Evolutionary conservation across 1,140 invertebrate genomes (phyloP).

Genomic region (Muscidifurax raptorellus): DNA sequence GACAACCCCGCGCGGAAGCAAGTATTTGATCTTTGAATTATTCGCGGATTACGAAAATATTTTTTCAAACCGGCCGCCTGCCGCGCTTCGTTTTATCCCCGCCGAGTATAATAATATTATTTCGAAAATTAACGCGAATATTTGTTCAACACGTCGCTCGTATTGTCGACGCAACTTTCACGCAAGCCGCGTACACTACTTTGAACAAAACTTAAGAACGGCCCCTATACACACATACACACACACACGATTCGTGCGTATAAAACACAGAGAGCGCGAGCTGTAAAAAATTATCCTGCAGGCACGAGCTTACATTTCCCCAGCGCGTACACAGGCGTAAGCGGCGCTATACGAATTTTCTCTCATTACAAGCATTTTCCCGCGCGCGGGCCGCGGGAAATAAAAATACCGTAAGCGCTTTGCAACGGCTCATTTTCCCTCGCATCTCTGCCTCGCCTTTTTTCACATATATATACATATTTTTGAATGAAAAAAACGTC

Average conservation of each 20-base stretch:
- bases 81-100: too few relatives aligned
- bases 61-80: background rate
- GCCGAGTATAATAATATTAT: background rate
- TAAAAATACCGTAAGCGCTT: slow-evolving; percentile 43
- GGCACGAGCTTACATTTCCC: background rate
- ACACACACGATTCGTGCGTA: too few relatives aligned
- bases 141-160: background rate
- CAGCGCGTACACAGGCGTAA: slow-evolving; percentile 21
- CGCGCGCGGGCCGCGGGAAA: background rate
- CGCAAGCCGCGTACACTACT: background rate
- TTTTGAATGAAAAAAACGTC: slow-evolving; percentile 17
- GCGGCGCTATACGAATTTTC: slow-evolving; percentile 18
- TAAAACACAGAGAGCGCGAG: background rate
- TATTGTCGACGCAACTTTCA: background rate
- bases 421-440: slow-evolving; percentile 23
- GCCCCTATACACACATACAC: background rate
- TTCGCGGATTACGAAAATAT: background rate
- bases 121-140: background rate
- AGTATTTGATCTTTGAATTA: background rate
- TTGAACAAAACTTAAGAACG: background rate
- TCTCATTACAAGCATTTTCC: slow-evolving; percentile 51
- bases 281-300: slow-evolving; percentile 35
- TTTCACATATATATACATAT: slow-evolving; percentile 19
- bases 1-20: background rate
- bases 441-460: background rate